phyloP scores from a whole-genome alignment of 2,113 vertebrate genomes.

The Ailurus styani region DNA sequence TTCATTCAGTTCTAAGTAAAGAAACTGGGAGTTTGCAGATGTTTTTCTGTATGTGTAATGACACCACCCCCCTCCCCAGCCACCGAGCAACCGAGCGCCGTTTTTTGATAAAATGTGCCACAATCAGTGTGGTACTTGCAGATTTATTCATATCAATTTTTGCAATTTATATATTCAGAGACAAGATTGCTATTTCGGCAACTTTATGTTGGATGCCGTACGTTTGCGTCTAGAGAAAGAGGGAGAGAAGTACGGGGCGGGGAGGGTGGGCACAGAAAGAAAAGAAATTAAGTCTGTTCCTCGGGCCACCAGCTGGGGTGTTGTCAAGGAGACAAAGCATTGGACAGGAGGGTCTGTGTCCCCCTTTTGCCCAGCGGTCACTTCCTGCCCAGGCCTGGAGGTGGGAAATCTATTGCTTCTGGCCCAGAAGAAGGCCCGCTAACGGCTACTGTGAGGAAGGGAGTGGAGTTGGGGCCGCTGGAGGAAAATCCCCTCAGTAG shows the following conservation, averaged over 20 bases:
- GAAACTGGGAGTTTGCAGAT: slow-evolving; percentile 90
- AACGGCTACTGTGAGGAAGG: neutral
- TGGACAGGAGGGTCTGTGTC: neutral
- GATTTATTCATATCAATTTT: slow-evolving; percentile 96
- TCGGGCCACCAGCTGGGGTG: slow-evolving; percentile 8
- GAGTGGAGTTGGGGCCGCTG: neutral
- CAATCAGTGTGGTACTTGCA: slow-evolving; percentile 92
- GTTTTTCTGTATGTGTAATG: slow-evolving; percentile 91
- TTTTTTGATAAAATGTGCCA: slow-evolving; percentile 87
- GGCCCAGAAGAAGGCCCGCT: neutral
- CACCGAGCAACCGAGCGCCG: slow-evolving; percentile 77
- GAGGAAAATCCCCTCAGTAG: neutral
- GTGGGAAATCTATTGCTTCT: neutral
- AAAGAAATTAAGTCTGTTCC: slow-evolving; percentile 64
- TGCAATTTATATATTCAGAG: slow-evolving; percentile 97
- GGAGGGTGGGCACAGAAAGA: slow-evolving; percentile 57
- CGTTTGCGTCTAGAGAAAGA: slow-evolving; percentile 51
- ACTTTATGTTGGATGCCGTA: slow-evolving; percentile 79
- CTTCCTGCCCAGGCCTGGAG: slow-evolving; percentile 32
- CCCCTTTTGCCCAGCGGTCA: slow-evolving; percentile 26
- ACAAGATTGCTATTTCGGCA: slow-evolving; percentile 89
- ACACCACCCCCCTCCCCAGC: slow-evolving; percentile 86
- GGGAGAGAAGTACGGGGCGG: neutral
- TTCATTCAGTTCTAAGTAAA: slow-evolving; percentile 88
- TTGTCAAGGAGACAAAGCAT: slow-evolving; percentile 68